These are phyloP conservation scores for Seriola dumerili DNA, from an alignment of 2,113 vertebrate genomes.

Conservation along the genomic window DNA sequence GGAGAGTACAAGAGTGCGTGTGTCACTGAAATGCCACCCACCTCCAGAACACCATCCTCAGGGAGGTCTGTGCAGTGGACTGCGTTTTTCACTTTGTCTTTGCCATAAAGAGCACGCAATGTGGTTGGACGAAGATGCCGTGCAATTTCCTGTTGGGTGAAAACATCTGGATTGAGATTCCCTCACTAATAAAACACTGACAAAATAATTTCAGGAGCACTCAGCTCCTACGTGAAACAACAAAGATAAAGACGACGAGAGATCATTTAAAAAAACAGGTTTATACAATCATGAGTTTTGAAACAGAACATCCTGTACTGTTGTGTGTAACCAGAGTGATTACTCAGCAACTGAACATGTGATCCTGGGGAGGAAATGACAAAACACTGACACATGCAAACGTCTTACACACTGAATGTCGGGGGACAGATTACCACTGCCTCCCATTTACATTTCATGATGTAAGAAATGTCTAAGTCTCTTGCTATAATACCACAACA, in stretches of 20 bases:
- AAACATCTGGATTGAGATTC: slow-evolving; percentile 17
- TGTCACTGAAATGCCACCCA: slow-evolving; percentile 65
- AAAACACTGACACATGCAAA: slow-evolving; percentile 22
- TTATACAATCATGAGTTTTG: neutral
- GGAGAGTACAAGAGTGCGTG: neutral
- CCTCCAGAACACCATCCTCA: slow-evolving; percentile 94
- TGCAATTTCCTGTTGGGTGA: slow-evolving; percentile 89
- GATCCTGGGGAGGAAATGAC: slow-evolving; percentile 57
- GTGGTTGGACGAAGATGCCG: slow-evolving; percentile 90
- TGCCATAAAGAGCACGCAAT: slow-evolving; percentile 91
- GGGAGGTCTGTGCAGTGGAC: slow-evolving; percentile 96
- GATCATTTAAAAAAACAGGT: no score
- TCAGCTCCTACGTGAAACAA: neutral
- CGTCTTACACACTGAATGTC: neutral
- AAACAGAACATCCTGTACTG: slow-evolving; percentile 59
- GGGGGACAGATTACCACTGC: neutral
- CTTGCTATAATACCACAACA: neutral
- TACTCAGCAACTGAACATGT: slow-evolving; percentile 70
- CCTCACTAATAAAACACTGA: neutral
- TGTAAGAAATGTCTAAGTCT: neutral
- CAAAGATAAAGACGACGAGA: neutral
- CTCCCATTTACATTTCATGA: neutral
- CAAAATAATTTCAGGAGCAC: neutral
- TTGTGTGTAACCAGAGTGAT: slow-evolving; percentile 35
- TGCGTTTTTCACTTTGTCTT: slow-evolving; percentile 92